Base-by-base conservation (phyloP, 1,140 invertebrate species). In the Diabrotica undecimpunctata region DNA sequence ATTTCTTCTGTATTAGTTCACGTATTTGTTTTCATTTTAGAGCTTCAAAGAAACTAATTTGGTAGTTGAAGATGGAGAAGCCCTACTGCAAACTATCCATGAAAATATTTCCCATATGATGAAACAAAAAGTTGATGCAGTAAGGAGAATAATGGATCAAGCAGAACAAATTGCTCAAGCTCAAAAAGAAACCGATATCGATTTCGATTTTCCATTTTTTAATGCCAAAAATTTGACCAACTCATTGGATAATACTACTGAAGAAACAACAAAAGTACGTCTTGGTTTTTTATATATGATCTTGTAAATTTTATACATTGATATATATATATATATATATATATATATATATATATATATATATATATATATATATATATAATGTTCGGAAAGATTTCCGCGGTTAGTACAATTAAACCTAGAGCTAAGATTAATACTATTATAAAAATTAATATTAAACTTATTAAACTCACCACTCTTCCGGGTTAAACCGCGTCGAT, bases 81-180 rank as follows among this genome's bases (percentile, higher is more conserved):
- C 84, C 71, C 77, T 94, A 67, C 86, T 92, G 3, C 85, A 87
- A 66, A 88, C 88, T 56, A 93, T 94, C 78, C 87, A 90, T 10
- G 85, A 88, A 66, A 87, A 91, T 68, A 89, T 94, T 62, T 86
- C 88, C 69, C 86, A 85, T 7, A 92, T 93, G 90, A 91, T 93
- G 87, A 87, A 89, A 64, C 83, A 90, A 5, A 94, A 93, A 82
- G 88, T 93, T 64, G 90, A 90, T 66, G 91, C 92, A 10, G 90
- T 94, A 12, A 87, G 86, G 80, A 88, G 90, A 80, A 92, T 93
- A 68, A 90, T 92, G 82, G 90, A 92, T 74, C 87, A 89, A 7
- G 91, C 91, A 0, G 90, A 93, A 74, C 87, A 88, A 64, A 86
- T 86, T 69, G 90, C 90, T 0, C 78, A 87, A 55, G 82, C 84